Evolutionary conservation across 2,888 invertebrate genomes (phyloP), one percentile per base, ranked within the genome.

Genomic region (Seladonia tumulorum): DNA sequence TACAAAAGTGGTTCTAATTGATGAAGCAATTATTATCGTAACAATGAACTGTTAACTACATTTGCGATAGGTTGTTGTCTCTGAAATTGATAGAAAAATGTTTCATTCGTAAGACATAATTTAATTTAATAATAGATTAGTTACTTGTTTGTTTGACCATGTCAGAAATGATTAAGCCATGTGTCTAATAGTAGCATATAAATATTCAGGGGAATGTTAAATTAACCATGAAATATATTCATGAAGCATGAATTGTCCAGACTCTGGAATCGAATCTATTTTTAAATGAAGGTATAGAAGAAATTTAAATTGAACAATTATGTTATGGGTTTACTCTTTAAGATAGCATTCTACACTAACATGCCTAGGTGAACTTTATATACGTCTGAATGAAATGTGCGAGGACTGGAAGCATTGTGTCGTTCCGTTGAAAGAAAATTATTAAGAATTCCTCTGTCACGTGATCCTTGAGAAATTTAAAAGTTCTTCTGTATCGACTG

Each of bases 401-500:
- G 18, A 42, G 16, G n/a, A 47, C 45, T 3, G 18, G 45, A 39
- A 66, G 22, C 18, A 39, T n/a, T 77, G 77, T 60, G 35, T 79
- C 7, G n/a, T 78, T 39, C 8, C 72, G 29, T 29, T 47, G 22
- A 73, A 45, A 35, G 35, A 42, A 35, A 73, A 74, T 77, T 35
- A 22, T 47, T 29, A 25, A 85, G 25, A 29, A 63, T 76, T 29
- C 10, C 25, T 35, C 47, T 1, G 18, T 5, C 35, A 63, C 53
- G 25, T 57, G 60, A 78, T 70, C 25, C 25, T 79, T 22, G 0
- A 14, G 7, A 35, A 82, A 63, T 81, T 76, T 76, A 39, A 68
- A 87, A 86, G 77, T 72, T 86, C 89, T 90, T 88, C 90, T 81
- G 39, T 89, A 89, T 89, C 89, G 90, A 88, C 90, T 82, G 88